These are phyloP conservation scores for Ascaphus truei DNA, from an alignment of 2,113 vertebrate genomes.

Conservation along the genomic window DNA sequence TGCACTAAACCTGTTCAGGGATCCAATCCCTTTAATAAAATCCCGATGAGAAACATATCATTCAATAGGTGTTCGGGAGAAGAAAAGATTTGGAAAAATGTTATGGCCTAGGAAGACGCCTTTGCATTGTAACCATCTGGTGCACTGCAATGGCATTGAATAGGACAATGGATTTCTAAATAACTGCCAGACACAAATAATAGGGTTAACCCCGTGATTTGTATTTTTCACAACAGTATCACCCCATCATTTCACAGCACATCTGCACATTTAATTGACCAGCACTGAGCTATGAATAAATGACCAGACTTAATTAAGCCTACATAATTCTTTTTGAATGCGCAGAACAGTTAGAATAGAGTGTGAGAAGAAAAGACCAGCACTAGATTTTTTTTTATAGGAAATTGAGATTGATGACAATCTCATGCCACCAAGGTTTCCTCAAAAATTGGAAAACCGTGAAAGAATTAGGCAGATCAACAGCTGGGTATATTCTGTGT, in stretches of 20 bases:
- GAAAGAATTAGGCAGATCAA: conserved; percentile 71
- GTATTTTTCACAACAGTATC: conserved; percentile 71
- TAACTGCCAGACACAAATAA: conserved; percentile 76
- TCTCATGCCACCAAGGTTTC: conserved; percentile 72
- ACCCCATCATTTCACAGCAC: conserved; percentile 77
- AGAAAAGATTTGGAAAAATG: conserved; percentile 75
- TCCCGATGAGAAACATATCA: conserved; percentile 81
- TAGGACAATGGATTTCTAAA: conserved; percentile 82
- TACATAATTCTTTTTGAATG: conserved; percentile 72
- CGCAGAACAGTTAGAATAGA: conserved; percentile 68
- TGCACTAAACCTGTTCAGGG: conserved; percentile 58
- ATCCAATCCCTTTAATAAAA: conserved; percentile 66
- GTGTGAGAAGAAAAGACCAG: conserved; percentile 60
- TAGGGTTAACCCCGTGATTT: conserved; percentile 68
- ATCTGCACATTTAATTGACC: conserved; percentile 81
- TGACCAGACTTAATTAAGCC: conserved; percentile 93
- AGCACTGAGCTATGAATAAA: conserved; percentile 75
- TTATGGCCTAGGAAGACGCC: conserved; percentile 69
- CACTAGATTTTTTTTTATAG: conserved; percentile 72
- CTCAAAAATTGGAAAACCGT: conserved; percentile 64
- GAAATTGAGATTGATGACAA: conserved; percentile 75
- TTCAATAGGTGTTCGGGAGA: conserved; percentile 74
- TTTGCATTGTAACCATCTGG: conserved; percentile 88
- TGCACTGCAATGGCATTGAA: conserved; percentile 64
- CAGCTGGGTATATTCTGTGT: conserved; percentile 74